Base-by-base conservation (phyloP, 2,797 vertebrate genomes). In the Garrulus glandarius region DNA sequence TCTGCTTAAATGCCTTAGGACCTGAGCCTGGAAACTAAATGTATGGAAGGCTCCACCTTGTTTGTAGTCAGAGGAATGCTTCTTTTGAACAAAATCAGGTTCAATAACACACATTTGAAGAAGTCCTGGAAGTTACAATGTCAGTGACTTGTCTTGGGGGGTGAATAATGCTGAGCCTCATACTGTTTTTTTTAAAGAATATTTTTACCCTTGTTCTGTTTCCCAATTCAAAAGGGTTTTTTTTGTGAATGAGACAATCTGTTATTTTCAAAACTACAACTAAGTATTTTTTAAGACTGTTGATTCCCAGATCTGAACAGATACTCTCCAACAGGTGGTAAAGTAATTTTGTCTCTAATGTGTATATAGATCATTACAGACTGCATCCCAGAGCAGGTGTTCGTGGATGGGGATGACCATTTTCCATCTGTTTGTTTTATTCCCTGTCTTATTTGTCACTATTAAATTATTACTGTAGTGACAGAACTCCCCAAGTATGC, bases 351-450 rank as follows among this genome's bases (percentile, higher is more conserved):
- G 30, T 76, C 83, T 93, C 83, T 85, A 60, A 91, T n/a, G 43
- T 55, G 92, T 72, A 68, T 92, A 91, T 92, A 95, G 95, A 93
- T 95, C 79, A 29, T 94, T 95, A 85, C 87, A 86, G 89, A 67
- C 84, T 83, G 77, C 72, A 93, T 96, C 91, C 88, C 93, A 93
- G 89, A 80, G 61, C 92, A 96, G 90, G 92, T 97, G 93, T 89
- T 80, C 68, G 30, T 87, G 85, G 93, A 94, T 76, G 49, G 52
- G 52, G 87, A 83, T 93, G 96, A 94, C 93, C 76, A 76, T 86
- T 88, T 94, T 96, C 85, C 96, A 95, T 97, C 96, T 96, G 95
- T 95, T 98, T 96, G 85, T 91, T 96, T 94, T 93, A 95, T 96
- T 97, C 94, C 44, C 84, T 93, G 92, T 63, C 86, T 95, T 96